Percentiles rank a stretch among this genome's conserved stretches.
These are phyloP conservation scores for Nemopilema nomurai DNA, from an alignment of 30 jellyfish, hydroid and myxozoan genomes.

Conservation along the genomic window DNA sequence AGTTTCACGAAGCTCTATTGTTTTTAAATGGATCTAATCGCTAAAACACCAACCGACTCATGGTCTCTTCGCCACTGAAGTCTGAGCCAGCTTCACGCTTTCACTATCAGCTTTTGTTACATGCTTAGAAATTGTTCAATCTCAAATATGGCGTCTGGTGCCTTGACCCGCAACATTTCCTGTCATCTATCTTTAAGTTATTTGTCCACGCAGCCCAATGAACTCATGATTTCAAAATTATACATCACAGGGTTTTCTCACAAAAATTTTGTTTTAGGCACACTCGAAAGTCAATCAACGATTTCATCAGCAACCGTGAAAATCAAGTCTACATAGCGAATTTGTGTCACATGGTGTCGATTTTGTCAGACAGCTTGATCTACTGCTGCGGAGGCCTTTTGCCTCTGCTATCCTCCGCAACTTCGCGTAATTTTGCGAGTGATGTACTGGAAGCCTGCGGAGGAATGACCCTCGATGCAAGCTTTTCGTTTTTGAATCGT, in stretches of 20 bases:
- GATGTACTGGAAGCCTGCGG: conserved; percentile 98
- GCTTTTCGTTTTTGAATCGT: conserved; percentile 91
- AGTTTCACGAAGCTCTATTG: no score
- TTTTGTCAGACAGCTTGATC: conserved; percentile 89
- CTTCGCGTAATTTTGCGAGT: conserved; percentile 88
- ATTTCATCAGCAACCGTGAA: conserved; percentile 84
- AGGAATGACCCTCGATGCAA: conserved; percentile 94
- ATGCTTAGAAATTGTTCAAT: no score
- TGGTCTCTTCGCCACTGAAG: no score
- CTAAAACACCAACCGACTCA: no score
- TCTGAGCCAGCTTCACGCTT: no score
- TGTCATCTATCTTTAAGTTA: no score
- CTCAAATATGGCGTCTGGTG: no score
- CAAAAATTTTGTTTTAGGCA: conserved; percentile 71
- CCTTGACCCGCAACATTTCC: no score
- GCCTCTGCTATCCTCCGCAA: conserved; percentile 94
- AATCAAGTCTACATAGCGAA: conserved; percentile 74
- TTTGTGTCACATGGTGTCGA: conserved; percentile 96
- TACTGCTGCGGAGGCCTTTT: conserved; percentile 98
- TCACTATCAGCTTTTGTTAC: no score
- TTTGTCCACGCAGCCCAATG: not conserved
- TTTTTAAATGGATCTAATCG: no score
- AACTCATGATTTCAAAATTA: not conserved
- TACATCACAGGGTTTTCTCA: not conserved
- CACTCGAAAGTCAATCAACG: conserved; percentile 85